Conservation (phyloP, 1,140 invertebrate genomes). For the Drosophila willistoni region DNA sequence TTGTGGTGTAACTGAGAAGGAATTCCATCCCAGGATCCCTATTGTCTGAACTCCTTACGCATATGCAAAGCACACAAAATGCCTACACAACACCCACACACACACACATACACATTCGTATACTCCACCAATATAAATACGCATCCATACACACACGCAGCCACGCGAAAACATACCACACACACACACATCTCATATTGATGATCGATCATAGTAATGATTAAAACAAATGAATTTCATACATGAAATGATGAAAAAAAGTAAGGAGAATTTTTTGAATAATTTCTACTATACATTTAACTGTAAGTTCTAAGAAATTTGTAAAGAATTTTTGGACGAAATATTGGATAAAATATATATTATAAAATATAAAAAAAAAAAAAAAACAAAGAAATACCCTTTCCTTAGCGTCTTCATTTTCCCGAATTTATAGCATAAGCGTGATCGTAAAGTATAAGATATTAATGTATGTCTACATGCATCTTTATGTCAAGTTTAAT, state of each 20-base stretch:
- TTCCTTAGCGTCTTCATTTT: conserved; percentile 61
- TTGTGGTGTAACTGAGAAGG: conserved; percentile 25
- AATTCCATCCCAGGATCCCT: conserved; percentile 33
- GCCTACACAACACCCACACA: conserved; percentile 30
- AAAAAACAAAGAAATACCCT: not conserved
- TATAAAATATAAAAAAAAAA: conserved; percentile 70
- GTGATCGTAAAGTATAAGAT: conserved; percentile 3
- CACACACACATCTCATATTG: conserved; percentile 65
- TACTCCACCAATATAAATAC: conserved; percentile 23
- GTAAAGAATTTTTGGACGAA: conserved; percentile 82
- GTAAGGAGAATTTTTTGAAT: conserved; percentile 74
- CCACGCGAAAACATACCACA: conserved; percentile 69
- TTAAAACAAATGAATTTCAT: conserved; percentile 28
- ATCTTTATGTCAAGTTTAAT: not conserved
- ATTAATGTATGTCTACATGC: not conserved
- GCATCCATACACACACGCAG: conserved; percentile 23
- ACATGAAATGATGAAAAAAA: conserved; percentile 61
- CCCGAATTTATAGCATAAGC: not conserved
- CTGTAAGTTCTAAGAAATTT: conserved; percentile 82
- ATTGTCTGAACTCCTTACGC: conserved; percentile 18
- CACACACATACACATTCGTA: conserved; percentile 25
- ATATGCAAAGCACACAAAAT: conserved; percentile 23
- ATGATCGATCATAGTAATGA: conserved; percentile 77
- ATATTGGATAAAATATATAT: conserved; percentile 82
- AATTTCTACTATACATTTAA: conserved; percentile 82